Percentiles rank a stretch among this genome's conserved stretches.
Conservation (phyloP, 2,888 invertebrate species). For the Cantharis lateralis region DNA sequence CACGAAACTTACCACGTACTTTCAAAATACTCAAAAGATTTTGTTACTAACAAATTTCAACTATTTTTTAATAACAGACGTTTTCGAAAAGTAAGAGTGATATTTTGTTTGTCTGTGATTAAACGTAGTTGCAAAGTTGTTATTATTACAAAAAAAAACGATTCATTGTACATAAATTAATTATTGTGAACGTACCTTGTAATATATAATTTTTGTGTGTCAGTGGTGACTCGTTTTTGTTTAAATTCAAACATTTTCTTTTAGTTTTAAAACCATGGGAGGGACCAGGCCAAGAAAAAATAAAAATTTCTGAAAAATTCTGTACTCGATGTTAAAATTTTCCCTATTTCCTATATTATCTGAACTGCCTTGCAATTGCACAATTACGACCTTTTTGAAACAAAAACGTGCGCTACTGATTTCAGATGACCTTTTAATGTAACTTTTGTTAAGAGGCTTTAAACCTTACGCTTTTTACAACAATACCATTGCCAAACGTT, state of each 20-base stretch:
- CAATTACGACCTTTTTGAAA: background rate
- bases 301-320: background rate
- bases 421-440: background rate
- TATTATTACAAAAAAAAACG: background rate
- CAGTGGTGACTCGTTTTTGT: background rate
- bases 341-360: background rate
- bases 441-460: background rate
- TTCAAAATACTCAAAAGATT: background rate
- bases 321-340: background rate
- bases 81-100: background rate
- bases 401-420: background rate
- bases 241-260: background rate
- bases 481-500: background rate
- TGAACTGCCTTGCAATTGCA: background rate
- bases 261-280: background rate
- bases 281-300: background rate
- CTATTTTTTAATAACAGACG: background rate
- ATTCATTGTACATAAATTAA: background rate
- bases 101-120: background rate
- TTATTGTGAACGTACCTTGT: background rate
- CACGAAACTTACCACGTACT: conserved; percentile 1
- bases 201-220: background rate
- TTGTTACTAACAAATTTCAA: background rate
- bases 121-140: background rate
- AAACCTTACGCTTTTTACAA: too few species aligned